Evolutionary conservation across 2,113 vertebrate species (phyloP), one percentile per base, ranked within the genome.

Genomic region (Cavia porcellus): DNA sequence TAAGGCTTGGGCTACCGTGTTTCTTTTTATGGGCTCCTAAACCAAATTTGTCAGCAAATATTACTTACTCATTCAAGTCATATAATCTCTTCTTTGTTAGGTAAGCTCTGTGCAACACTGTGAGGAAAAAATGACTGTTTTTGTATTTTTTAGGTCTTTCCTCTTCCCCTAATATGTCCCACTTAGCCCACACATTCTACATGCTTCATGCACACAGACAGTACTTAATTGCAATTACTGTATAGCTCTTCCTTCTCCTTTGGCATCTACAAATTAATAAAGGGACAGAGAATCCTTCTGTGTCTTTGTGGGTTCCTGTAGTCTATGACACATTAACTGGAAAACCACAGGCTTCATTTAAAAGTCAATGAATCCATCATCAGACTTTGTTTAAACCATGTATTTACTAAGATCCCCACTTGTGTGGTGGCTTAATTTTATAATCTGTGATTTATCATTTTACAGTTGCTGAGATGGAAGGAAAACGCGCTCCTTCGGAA

Each of bases 401-500:
- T 75, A 84, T 95, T 97, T 96, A 95, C 59, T 50, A 89, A 97
- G 92, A 96, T 95, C 85, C 82, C 94, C 59, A 72, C 96, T 96
- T 96, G 85, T 92, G 47, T 59, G 84, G 68, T 96, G 90, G 90
- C 72, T 97, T 98, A 97, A 96, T 94, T 94, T 94, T 95, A 70
- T 90, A 92, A 97, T 97, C 96, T 97, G 96, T 96, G 64, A 90
- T 91, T 97, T 97, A 72, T 95, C 93, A 95, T 96, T 97, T 97
- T 96, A 92, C 97, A 98, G 97, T 80, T 98, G 95, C 92, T 72
- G 96, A 97, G 70, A 94, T 83, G 68, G 85, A 85, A 93, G 59
- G 68, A 89, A 96, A 95, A 74, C 15, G 12, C 42, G 83, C 82
- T 75, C 32, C 77, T 94, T 96, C 42, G 84, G 94, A 94, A 93